Base-by-base conservation (phyloP, 92 coral and sea anemone species). In the Desmophyllum pertusum region DNA sequence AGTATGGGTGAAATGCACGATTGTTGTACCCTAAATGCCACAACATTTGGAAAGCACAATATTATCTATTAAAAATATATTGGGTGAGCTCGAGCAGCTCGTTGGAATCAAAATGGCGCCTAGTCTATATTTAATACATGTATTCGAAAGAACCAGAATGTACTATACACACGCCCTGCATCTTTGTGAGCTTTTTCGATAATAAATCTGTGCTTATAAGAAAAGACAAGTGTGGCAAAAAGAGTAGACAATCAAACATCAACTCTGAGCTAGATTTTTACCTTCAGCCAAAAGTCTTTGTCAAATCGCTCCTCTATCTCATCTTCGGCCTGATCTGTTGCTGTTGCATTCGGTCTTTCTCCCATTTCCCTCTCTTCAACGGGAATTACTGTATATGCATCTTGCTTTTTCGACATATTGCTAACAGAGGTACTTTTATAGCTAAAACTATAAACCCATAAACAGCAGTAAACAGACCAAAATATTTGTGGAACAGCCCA, bases 261-360 rank as follows among this genome's bases (percentile, higher is more conserved):
- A 13, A 10, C 21, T 35, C 19, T 7, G 8, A 27, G 17, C 3
- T 65, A 1, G n/a, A n/a, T 27, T 8, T 29, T 69, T 65, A 94
- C 98, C 95, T 91, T 88, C 50, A 68, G 68, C 98, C 98, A 95
- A 74, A 95, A 95, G 27, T 86, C 89, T 43, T 91, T 94, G 76
- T 95, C 93, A 71, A 93, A 92, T 25, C 90, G 95, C 59, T 87
- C 88, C 57, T 95, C 98, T 23, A 94, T 41, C 88, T 85, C 78
- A 38, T 72, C 86, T n/a, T 40, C 62, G 35, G 68, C 77, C 35
- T 87, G 86, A 43, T 90, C 95, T 19, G 78, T 71, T 27, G 51
- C 81, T 0, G 68, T 67, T 53, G 70, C 74, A 17, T 67, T 64
- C 33, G 50, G 66, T 52, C 68, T 70, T 75, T 77, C 52, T 65